Evolutionary conservation across 37 sponge, comb jelly and placozoan genomes (phyloP), one percentile per base, ranked within the genome.

Genomic region (Chondrosia reniformis): DNA sequence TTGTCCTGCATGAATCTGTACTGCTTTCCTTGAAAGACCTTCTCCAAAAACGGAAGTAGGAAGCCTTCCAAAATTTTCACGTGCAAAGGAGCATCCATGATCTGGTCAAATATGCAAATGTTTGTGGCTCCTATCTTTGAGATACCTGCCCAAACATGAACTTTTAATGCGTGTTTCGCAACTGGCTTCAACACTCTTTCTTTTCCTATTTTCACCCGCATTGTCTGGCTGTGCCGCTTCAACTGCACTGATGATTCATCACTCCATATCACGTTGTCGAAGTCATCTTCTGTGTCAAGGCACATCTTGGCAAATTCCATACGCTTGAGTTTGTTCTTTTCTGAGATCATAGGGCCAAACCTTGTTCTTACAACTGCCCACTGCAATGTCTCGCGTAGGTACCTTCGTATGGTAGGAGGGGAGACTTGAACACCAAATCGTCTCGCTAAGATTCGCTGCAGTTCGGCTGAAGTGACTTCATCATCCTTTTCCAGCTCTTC

Each of bases 311-410:
- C 61, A 59, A 59, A 59, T 59, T 59, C 61, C 61, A 59, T 30
- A 30, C 61, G 7, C 28, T 59, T 59, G 6, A 59, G 30, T 59
- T 59, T 59, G 61, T 59, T 59, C n/a, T 25, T 13, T 25, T 30
- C 28, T 30, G 61, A 59, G 28, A 59, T 59, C 61, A 59, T 59
- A 30, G 61, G 61, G 61, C 8, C 61, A 30, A 30, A 30, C 28
- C 61, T 59, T 59, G 61, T 59, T 59, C 61, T 59, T 30, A 59
- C 28, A 59, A 59, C 61, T 30, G 28, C 61, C 61, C 61, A 59
- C 61, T 59, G 30, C 28, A 59, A 30, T 30, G n/a, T 59, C 61
- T 59, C 28, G n/a, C 61, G 61, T 30, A 59, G 61, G 61, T 59
- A 59, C 28, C 22, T 25, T 59, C 61, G 61, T 25, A 59, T 59